phyloP scores from a whole-genome alignment of 2,888 invertebrate genomes.

The Alitta virens region DNA sequence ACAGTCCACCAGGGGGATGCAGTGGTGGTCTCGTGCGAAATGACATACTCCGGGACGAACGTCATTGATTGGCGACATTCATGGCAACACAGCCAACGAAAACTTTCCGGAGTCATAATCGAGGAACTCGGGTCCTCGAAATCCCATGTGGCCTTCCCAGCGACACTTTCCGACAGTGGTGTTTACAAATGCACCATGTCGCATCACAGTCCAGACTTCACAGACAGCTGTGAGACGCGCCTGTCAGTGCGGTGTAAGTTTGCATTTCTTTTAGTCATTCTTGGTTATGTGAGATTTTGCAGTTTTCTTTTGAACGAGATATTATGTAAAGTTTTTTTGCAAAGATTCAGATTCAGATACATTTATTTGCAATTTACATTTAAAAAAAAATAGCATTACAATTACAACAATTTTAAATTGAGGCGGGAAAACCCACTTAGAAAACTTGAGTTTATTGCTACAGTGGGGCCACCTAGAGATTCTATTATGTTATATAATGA shows the following conservation, averaged over 20 bases:
- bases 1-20: conserved; percentile 5
- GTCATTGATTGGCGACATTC: conserved; percentile 1
- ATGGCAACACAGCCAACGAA: conserved; percentile 15
- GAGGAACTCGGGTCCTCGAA: conserved; percentile 1
- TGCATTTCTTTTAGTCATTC: conserved; percentile 1
- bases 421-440: too few relatives aligned
- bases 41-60: not conserved
- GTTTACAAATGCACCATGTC: conserved; percentile 8
- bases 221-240: not conserved
- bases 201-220: conserved; percentile 2
- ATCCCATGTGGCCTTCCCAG: not conserved
- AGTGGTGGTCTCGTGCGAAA: not conserved
- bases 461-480: too few relatives aligned
- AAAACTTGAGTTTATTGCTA: too few relatives aligned
- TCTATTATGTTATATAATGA: too few relatives aligned
- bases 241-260: conserved; percentile 9
- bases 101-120: conserved; percentile 12
- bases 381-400: too few relatives aligned
- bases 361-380: too few relatives aligned
- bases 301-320: too few relatives aligned
- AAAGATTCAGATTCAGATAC: too few relatives aligned
- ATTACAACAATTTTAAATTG: too few relatives aligned
- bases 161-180: not conserved
- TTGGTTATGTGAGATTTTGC: too few relatives aligned
- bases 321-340: too few relatives aligned